phyloP scores from a whole-genome alignment of 2,113 vertebrate genomes.

The Tor tambroides region DNA sequence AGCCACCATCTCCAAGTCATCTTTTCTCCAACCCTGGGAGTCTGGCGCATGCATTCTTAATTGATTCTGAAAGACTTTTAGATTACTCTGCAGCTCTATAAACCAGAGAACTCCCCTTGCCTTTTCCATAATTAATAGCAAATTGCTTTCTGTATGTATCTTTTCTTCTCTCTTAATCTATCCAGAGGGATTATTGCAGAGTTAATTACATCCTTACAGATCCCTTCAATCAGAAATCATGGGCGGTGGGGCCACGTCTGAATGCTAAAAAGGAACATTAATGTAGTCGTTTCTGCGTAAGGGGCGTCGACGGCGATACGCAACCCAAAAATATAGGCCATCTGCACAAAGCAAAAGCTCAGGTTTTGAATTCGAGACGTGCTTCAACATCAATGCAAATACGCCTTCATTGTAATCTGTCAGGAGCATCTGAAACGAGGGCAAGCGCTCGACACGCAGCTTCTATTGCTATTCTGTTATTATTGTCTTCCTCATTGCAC shows the following conservation, averaged over 20 bases:
- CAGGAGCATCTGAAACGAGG: neutral
- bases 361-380: neutral
- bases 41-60: constrained; percentile 44
- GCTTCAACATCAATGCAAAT: constrained; percentile 4
- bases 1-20: neutral
- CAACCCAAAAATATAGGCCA: neutral
- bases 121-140: constrained; percentile 60
- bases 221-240: constrained; percentile 37
- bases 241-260: neutral
- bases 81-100: constrained; percentile 47
- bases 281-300: constrained; percentile 30
- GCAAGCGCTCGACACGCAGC: neutral
- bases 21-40: neutral
- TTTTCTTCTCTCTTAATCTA: constrained; percentile 55
- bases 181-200: constrained; percentile 53
- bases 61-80: constrained; percentile 56
- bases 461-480: constrained; percentile 38
- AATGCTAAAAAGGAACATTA: constrained; percentile 42
- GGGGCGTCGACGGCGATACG: no score
- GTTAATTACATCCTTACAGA: constrained; percentile 59
- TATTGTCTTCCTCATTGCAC: constrained; percentile 36
- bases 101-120: constrained; percentile 50
- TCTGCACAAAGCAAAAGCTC: neutral
- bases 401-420: neutral
- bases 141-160: constrained; percentile 52